Evolutionary conservation across 2,797 vertebrate genomes (phyloP), one percentile per base, ranked within the genome.

Genomic region (Argyrosomus regius): DNA sequence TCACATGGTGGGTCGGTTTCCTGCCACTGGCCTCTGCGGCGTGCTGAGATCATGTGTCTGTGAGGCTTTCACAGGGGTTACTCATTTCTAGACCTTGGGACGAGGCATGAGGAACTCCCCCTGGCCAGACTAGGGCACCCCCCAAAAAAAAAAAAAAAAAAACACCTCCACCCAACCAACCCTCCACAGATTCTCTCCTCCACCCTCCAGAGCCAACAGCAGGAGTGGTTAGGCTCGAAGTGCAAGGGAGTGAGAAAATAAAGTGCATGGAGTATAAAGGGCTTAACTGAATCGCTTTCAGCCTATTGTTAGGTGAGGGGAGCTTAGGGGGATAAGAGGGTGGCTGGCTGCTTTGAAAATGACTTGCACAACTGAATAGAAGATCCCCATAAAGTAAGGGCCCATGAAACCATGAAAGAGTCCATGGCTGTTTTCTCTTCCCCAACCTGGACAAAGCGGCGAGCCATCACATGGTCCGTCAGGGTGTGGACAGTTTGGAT

Each of bases 261-360:
- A 97, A 97, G 96, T 97, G 96, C 96, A 97, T 90, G 93, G 96
- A 95, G 96, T 96, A 97, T 97, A 97, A 97, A 97, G 96, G 96
- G 97, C 96, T 95, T 97, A 96, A 96, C 97, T 96, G 97, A 98
- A 97, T 97, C 96, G 95, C 97, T 98, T 98, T 98, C 97, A 98
- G 97, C 94, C 96, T 96, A 97, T 99, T 99, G 97, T 99, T 97
- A 95, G 94, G 94, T 95, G 87, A 93, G 96, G 96, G 97, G 95
- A 95, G 97, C 97, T 98, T 97, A 97, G 96, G 93, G 96, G 97
- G 96, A 97, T 96, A 95, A 97, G 96, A 97, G 96, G 96, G 96
- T 95, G 96, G 96, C 96, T 97, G 97, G 95, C 96, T 94, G 96
- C 97, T 98, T 97, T 98, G 97, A 98, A 97, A 98, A 96, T 96